Base-by-base conservation (phyloP, 2,113 vertebrate species). In the Seriola rivoliana region DNA sequence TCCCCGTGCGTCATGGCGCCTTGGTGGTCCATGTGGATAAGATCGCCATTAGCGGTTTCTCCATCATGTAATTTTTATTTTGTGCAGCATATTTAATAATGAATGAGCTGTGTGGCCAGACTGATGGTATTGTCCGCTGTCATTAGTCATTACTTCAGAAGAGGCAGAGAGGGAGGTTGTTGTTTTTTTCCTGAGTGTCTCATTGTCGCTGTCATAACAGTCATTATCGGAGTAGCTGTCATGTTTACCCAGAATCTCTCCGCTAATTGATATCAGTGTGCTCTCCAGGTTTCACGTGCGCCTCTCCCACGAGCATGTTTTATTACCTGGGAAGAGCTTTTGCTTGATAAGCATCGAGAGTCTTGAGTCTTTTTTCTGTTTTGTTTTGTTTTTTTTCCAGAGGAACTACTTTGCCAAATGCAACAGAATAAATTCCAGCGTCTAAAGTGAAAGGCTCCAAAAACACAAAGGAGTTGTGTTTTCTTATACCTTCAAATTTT, bases 1-100 rank as follows among this genome's bases (percentile, higher is more conserved):
- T 81, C 59, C 65, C 57, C 1, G 71, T 81, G 88, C 48, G 81
- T 87, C 82, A 91, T 85, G 75, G 70, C 80, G 64, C 73, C 52
- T 29, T 78, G 88, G 92, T 88, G 88, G 83, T 91, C 85, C 89
- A 84, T 92, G 84, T 90, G 90, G 78, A 80, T 59, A 16, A 52
- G 29, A 52, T 71, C 78, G 71, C 72, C 87, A 87, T 92, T 73
- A 89, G 86, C 80, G 71, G 80, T 85, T 82, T 89, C 71, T 75
- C 65, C 78, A 65, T 86, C 82, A 1, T 81, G 75, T 75, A 40
- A 78, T 69, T 70, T 82, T 71, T 25, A 78, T 71, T 68, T 57
- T 66, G 29, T 19, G 60, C 67, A 36, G 52, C 44, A 88, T 77
- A 85, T 89, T 89, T 88, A 84, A 83, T 84, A 84, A 82, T 21